A percentile compares a stretch with the other conserved stretches of the same genome.
Evolutionary conservation across 1,140 invertebrate species (phyloP).

Genomic region (Epicauta chinensis): DNA sequence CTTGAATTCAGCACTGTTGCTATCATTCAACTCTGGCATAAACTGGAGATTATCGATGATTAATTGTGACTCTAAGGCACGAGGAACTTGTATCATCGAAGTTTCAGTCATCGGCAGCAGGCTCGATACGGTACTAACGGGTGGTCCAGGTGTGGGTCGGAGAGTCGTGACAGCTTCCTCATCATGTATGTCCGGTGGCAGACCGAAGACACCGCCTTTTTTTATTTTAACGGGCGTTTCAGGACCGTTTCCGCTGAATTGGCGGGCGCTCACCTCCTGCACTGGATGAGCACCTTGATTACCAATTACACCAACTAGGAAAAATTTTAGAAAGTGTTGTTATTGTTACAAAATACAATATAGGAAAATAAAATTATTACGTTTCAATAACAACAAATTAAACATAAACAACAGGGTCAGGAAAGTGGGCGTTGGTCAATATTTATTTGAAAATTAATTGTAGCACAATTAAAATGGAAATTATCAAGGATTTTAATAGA

Average conservation of each 20-base stretch:
- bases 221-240: slow-evolving; percentile 24
- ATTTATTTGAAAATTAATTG: not conserved
- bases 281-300: slow-evolving; percentile 44
- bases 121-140: slow-evolving; percentile 43
- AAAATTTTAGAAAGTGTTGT: slow-evolving; percentile 3
- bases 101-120: slow-evolving; percentile 48
- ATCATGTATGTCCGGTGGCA: slow-evolving; percentile 5
- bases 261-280: slow-evolving; percentile 33
- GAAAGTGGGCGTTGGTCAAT: slow-evolving; percentile 1
- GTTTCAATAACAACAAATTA: slow-evolving; percentile 3
- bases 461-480: too few relatives aligned
- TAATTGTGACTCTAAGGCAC: slow-evolving; percentile 59
- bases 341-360: not conserved
- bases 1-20: slow-evolving; percentile 55
- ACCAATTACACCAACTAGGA: slow-evolving; percentile 51
- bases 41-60: slow-evolving; percentile 60
- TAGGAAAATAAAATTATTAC: not conserved
- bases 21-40: slow-evolving; percentile 50
- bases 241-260: slow-evolving; percentile 27
- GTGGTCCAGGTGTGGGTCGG: slow-evolving; percentile 44
- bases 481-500: too few relatives aligned
- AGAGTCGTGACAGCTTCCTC: slow-evolving; percentile 5
- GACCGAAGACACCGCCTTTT: slow-evolving; percentile 28
- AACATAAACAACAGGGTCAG: slow-evolving; percentile 2
- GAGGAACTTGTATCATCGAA: slow-evolving; percentile 42